A percentile compares a stretch with the other conserved stretches of the same genome.
Evolutionary conservation across 2,113 vertebrate genomes (phyloP).

Genomic region (Cyphomyrus discorhynchus): DNA sequence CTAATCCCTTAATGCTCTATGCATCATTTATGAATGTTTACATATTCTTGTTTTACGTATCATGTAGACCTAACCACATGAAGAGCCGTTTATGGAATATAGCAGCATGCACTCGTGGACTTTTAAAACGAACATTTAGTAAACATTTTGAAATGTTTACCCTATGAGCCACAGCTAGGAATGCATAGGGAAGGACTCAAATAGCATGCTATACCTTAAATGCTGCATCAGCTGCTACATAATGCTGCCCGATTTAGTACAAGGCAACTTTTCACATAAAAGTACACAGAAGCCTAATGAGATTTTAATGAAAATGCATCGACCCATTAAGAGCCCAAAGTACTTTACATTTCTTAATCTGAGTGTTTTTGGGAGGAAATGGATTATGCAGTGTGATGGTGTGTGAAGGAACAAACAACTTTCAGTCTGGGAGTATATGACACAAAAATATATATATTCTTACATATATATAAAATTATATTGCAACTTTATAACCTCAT

Average conservation of each 20-base stretch:
- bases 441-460: neutral
- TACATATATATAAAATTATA: neutral
- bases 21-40: neutral
- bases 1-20: neutral
- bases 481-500: neutral
- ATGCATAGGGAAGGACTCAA: neutral
- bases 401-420: neutral
- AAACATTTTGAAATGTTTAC: neutral
- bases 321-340: neutral
- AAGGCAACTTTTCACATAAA: neutral
- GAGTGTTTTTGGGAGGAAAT: neutral
- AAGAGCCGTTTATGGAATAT: neutral
- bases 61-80: neutral
- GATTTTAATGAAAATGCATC: constrained; percentile 11
- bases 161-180: neutral
- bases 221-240: neutral
- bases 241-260: neutral
- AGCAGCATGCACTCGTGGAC: neutral
- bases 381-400: neutral
- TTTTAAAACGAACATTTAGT: neutral
- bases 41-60: neutral
- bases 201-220: neutral
- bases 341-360: neutral
- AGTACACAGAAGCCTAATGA: neutral
- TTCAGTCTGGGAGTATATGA: neutral